A percentile compares a stretch with the other conserved stretches of the same genome.
Conservation (phyloP, 2,113 vertebrate species). For the Ornithorhynchus anatinus region DNA sequence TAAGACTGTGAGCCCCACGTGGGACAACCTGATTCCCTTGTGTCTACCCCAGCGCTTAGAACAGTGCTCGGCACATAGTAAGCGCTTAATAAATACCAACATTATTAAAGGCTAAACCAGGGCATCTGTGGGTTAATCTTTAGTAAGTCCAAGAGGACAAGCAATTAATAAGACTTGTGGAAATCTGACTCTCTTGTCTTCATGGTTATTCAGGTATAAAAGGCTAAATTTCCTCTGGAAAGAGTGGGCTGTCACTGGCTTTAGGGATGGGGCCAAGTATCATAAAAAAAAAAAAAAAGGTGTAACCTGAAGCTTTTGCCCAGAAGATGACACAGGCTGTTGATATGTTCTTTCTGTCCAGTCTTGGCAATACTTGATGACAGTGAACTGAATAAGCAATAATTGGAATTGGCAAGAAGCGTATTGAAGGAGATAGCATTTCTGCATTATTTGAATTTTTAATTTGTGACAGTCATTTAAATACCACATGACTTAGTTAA, state of each 20-base stretch:
- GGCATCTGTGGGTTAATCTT: not conserved
- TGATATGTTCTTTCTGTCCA: not conserved
- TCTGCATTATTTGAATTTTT: not conserved
- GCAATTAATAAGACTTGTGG: not conserved
- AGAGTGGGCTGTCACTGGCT: not conserved
- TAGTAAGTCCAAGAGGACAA: not conserved
- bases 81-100: too few relatives aligned
- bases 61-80: too few relatives aligned
- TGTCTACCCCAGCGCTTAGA: too few relatives aligned
- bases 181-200: not conserved
- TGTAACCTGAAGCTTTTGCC: not conserved
- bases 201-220: not conserved
- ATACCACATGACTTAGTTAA: not conserved
- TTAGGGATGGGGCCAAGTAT: slow-evolving; percentile 24
- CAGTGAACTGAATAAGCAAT: not conserved
- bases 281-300: too few relatives aligned
- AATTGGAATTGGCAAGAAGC: not conserved
- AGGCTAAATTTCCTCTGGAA: not conserved
- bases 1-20: too few relatives aligned
- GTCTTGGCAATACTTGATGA: not conserved
- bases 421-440: not conserved
- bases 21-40: too few relatives aligned
- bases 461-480: slow-evolving; percentile 1
- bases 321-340: not conserved
- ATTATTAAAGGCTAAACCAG: too few relatives aligned